Percentiles rank a stretch among this genome's conserved stretches.
These are phyloP conservation scores for Petaurus breviceps DNA, from an alignment of 2,113 vertebrate genomes.

Conservation along the genomic window DNA sequence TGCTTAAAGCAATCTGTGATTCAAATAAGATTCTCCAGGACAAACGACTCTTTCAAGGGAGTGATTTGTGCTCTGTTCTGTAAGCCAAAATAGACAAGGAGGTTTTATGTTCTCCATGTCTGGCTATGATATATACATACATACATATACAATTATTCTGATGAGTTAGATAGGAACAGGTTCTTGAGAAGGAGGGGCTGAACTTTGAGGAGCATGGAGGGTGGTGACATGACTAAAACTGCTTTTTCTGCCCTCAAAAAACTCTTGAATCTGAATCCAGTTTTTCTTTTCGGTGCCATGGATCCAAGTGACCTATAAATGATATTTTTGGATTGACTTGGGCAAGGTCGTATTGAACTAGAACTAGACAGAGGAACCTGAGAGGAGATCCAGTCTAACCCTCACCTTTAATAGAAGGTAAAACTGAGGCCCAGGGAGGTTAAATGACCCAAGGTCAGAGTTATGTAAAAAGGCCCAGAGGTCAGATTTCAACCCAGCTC, in stretches of 20 bases:
- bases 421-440: not conserved
- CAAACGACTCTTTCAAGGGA: not conserved
- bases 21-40: not conserved
- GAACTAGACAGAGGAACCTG: not conserved
- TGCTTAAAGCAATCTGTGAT: not conserved
- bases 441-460: not conserved
- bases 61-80: not conserved
- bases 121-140: not conserved
- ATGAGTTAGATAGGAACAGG: not conserved
- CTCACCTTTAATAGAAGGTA: not conserved
- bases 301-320: not conserved
- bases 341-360: not conserved
- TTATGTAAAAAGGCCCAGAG: not conserved
- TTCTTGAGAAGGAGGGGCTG: not conserved
- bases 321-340: not conserved
- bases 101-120: not conserved
- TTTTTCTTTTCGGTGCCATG: not conserved
- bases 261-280: not conserved
- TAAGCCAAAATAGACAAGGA: not conserved
- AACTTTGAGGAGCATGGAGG: not conserved
- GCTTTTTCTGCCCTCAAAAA: not conserved
- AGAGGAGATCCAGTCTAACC: not conserved
- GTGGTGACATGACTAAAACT: not conserved
- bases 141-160: not conserved
- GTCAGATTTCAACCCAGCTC: not conserved